phyloP scores from a whole-genome alignment of 1,140 invertebrate genomes.

The Dendrolimus kikuchii region DNA sequence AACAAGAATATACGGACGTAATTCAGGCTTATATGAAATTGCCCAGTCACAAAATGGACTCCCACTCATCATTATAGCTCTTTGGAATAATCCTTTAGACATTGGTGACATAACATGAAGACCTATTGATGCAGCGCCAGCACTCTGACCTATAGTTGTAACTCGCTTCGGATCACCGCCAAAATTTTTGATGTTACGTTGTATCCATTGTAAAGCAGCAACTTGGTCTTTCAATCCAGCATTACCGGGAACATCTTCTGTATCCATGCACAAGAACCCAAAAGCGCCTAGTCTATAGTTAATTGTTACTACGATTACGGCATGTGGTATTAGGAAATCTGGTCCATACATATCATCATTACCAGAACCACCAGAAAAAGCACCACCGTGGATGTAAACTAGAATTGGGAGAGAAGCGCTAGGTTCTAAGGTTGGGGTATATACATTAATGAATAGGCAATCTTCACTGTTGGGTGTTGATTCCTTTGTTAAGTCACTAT shows the following conservation, averaged over 20 bases:
- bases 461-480: constrained; percentile 42
- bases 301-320: constrained; percentile 77
- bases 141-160: constrained; percentile 83
- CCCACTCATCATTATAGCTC: constrained; percentile 38
- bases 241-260: constrained; percentile 52
- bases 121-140: constrained; percentile 71
- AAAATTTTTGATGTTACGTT: constrained; percentile 70
- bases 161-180: constrained; percentile 81
- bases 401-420: constrained; percentile 48
- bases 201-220: constrained; percentile 41
- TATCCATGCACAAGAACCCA: constrained; percentile 70
- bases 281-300: constrained; percentile 80
- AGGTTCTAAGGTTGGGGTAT: constrained; percentile 35
- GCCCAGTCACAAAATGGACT: constrained; percentile 24
- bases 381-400: constrained; percentile 70
- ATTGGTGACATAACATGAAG: constrained; percentile 41
- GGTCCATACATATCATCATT: constrained; percentile 67
- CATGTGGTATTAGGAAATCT: constrained; percentile 75
- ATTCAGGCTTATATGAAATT: constrained; percentile 17
- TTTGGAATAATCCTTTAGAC: constrained; percentile 53
- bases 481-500: constrained; percentile 20
- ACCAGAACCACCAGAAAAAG: constrained; percentile 41
- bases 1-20: constrained; percentile 28
- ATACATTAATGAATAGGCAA: constrained; percentile 62
- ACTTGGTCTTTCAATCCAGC: constrained; percentile 52